A percentile compares a stretch with the other conserved stretches of the same genome.
phyloP scores from a whole-genome alignment of 23 tunicate species.

The Ascidia mentula region DNA sequence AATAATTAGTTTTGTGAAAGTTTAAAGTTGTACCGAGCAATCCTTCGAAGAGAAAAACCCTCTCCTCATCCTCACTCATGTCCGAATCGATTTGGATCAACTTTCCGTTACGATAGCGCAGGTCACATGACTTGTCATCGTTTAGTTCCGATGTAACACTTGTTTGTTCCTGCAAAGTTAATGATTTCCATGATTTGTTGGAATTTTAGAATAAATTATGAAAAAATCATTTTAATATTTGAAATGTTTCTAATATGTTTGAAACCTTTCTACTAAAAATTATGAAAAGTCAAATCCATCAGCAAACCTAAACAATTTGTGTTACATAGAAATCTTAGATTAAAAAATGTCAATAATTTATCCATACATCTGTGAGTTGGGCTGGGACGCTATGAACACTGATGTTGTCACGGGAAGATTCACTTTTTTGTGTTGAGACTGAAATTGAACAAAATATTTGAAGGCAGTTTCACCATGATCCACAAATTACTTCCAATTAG shows the following conservation, averaged over 20 bases:
- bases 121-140: constrained; percentile 5
- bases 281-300: too few species aligned
- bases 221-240: too few species aligned
- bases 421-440: constrained; percentile 34
- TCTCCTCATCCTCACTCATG: constrained; percentile 86
- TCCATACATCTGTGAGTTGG: constrained; percentile 12
- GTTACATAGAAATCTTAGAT: too few species aligned
- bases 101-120: constrained; percentile 85
- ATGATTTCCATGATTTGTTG: too few species aligned
- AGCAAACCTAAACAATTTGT: too few species aligned
- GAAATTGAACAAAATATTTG: too few species aligned
- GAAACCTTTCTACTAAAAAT: too few species aligned
- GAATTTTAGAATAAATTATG: too few species aligned
- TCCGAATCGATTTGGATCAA: constrained; percentile 84
- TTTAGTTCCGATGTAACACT: constrained; percentile 45
- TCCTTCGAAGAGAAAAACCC: constrained; percentile 93
- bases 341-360: not conserved
- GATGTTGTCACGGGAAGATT: constrained; percentile 32
- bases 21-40: constrained; percentile 89
- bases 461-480: too few species aligned
- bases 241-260: too few species aligned
- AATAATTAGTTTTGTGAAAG: too few species aligned
- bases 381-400: constrained; percentile 52
- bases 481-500: too few species aligned
- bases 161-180: constrained; percentile 39